Base-by-base conservation (phyloP, 2,888 invertebrate genomes). In the Abrostola triplasia region DNA sequence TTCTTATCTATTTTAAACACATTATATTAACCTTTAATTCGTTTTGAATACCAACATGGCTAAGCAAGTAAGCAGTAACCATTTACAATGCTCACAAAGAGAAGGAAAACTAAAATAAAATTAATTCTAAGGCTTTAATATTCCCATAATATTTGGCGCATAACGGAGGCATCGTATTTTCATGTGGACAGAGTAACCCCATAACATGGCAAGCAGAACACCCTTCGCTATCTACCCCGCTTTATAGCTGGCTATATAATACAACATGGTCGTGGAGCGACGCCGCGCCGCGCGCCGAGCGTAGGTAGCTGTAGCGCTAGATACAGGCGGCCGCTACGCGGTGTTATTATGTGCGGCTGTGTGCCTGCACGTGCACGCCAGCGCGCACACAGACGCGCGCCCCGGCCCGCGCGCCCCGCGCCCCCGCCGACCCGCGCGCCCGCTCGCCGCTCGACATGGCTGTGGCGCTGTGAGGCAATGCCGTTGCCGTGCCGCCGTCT, bases 391-490 rank as follows among this genome's bases (percentile, higher is more conserved):
- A 76, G 79, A 56, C 82, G 63, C 69, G 64, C 77, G 69, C 70
- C 70, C 57, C 69, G 74, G 76, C 64, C 75, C 77, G 76, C 76
- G 67, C 79, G 73, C 69, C 77, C 57, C 81, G 70, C 65, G 64
- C 75, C 49, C 70, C 75, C 67, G 9, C 44, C 13, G 24, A 77
- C 74, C 67, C 80, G 78, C 67, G 83, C 64, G 81, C 73, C 70
- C 84, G 69, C 84, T 67, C 78, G 72, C 84, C 87, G 85, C 84
- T 86, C 89, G 91, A 87, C 91, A 89, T 88, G 91, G 88, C 90
- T 90, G 77, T 85, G 87, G 87, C 90, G 88, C 87, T 89, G 90
- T 93, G 93, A 91, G 89, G 94, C 93, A 94, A 94, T 90, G 92
- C 90, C 92, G 90, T 87, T 90, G 91, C 91, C 89, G 90, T 84